Evolutionary conservation across 2,113 vertebrate genomes (phyloP).

Genomic region (Phycodurus eques): DNA sequence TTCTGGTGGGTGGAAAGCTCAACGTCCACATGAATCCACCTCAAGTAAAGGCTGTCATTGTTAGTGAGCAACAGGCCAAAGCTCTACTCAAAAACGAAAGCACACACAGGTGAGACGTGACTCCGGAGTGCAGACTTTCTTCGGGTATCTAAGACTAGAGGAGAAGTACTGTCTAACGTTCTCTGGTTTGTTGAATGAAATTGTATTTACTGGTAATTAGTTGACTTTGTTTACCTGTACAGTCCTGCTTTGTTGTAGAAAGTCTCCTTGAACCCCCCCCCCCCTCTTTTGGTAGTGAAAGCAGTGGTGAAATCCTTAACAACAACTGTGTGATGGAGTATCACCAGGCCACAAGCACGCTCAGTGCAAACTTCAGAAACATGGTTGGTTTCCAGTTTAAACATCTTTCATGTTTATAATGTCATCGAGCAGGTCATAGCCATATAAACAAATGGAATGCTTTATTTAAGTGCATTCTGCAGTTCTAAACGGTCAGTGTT

Average conservation of each 20-base stretch:
- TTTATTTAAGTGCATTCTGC: neutral
- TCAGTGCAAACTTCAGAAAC: constrained; percentile 92
- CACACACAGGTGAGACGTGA: constrained; percentile 77
- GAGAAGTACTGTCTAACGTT: neutral
- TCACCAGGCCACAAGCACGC: constrained; percentile 86
- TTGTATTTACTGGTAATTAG: neutral
- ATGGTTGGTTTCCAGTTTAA: constrained; percentile 75
- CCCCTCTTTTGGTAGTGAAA: constrained; percentile 73
- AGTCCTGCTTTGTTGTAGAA: neutral
- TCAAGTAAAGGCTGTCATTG: constrained; percentile 93
- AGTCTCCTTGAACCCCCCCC: neutral
- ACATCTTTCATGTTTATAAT: neutral
- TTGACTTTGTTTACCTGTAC: neutral
- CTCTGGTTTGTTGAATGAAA: neutral
- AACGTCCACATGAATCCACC: constrained; percentile 97
- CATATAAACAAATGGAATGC: too few species aligned
- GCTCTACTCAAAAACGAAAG: constrained; percentile 88
- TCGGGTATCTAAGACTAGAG: neutral
- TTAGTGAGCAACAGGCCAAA: constrained; percentile 91
- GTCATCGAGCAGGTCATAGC: neutral
- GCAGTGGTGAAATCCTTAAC: constrained; percentile 91
- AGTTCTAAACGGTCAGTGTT: neutral
- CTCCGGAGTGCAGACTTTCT: neutral
- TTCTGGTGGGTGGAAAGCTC: constrained; percentile 90
- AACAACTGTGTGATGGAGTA: constrained; percentile 97